Conservation (phyloP, 2,888 invertebrate genomes). For the Polyploca ridens region DNA sequence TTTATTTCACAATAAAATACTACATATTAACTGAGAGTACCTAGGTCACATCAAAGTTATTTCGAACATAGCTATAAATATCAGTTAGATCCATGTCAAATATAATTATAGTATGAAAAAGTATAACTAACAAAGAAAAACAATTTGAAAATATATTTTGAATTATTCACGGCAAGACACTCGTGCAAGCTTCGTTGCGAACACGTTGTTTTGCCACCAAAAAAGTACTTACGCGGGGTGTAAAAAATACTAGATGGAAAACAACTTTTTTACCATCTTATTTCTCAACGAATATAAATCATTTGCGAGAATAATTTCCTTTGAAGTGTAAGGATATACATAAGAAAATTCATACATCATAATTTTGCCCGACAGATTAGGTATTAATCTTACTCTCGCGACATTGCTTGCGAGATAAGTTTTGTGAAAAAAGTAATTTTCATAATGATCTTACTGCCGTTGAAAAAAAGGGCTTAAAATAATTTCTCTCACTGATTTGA, state of each 20-base stretch:
- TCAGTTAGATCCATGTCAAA: too few species aligned
- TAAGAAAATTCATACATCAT: conserved; percentile 5
- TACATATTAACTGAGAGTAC: too few species aligned
- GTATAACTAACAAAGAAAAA: conserved; percentile 20
- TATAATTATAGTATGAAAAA: not conserved
- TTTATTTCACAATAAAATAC: not conserved
- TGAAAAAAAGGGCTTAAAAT: not conserved
- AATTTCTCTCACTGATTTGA: not conserved
- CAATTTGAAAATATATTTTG: conserved; percentile 23
- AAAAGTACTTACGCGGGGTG: conserved; percentile 12
- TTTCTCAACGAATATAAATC: conserved; percentile 8
- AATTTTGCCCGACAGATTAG: not conserved
- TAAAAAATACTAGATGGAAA: not conserved
- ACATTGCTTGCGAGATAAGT: too few species aligned
- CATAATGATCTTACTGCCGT: too few species aligned
- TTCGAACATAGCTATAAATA: too few species aligned
- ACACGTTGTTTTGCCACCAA: conserved; percentile 24
- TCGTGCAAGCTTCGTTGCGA: conserved; percentile 14
- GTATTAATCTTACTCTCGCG: too few species aligned
- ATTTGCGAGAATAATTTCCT: not conserved
- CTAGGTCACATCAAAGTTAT: too few species aligned
- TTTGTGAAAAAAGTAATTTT: too few species aligned
- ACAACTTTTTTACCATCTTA: not conserved
- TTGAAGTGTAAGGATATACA: not conserved
- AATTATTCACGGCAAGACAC: conserved; percentile 23